Conservation (phyloP, 2,888 invertebrate genomes). For the Crocallis elinguaria region DNA sequence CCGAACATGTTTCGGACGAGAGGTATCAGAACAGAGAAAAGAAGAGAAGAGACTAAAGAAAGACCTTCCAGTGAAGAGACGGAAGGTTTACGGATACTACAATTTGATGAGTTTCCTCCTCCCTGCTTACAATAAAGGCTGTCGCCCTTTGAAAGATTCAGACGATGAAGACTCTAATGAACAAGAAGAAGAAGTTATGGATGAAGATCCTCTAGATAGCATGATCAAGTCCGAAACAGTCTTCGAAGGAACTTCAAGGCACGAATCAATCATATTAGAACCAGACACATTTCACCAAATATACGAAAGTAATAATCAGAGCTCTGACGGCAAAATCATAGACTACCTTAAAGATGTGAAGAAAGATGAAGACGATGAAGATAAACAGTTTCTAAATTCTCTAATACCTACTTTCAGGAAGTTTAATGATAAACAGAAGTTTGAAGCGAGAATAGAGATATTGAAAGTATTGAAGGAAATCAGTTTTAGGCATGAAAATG, state of each 20-base stretch:
- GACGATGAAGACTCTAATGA: conserved; percentile 22
- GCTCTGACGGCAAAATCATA: conserved; percentile 49
- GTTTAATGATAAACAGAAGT: conserved; percentile 55
- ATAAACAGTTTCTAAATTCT: conserved; percentile 63
- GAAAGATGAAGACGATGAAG: conserved; percentile 58
- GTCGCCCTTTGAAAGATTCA: conserved; percentile 13
- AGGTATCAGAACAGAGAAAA: conserved; percentile 53
- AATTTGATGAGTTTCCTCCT: conserved; percentile 52
- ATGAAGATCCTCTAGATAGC: conserved; percentile 20
- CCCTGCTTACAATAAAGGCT: conserved; percentile 7
- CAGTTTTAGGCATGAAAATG: conserved; percentile 45
- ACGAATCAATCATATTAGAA: conserved; percentile 13
- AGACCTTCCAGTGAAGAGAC: conserved; percentile 43
- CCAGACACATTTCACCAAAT: conserved; percentile 31
- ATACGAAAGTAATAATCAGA: conserved; percentile 44
- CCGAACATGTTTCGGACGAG: conserved; percentile 63
- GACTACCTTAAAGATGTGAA: conserved; percentile 52
- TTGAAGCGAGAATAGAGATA: conserved; percentile 63
- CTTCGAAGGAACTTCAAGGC: conserved; percentile 16
- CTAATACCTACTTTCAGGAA: conserved; percentile 61
- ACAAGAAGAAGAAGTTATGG: conserved; percentile 8
- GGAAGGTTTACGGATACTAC: conserved; percentile 60
- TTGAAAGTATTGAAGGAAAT: conserved; percentile 56
- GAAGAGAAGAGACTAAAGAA: conserved; percentile 44
- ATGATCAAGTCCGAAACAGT: conserved; percentile 38